These are phyloP conservation scores for Cerastis leucographa DNA, from an alignment of 2,888 invertebrate genomes.

Conservation along the genomic window DNA sequence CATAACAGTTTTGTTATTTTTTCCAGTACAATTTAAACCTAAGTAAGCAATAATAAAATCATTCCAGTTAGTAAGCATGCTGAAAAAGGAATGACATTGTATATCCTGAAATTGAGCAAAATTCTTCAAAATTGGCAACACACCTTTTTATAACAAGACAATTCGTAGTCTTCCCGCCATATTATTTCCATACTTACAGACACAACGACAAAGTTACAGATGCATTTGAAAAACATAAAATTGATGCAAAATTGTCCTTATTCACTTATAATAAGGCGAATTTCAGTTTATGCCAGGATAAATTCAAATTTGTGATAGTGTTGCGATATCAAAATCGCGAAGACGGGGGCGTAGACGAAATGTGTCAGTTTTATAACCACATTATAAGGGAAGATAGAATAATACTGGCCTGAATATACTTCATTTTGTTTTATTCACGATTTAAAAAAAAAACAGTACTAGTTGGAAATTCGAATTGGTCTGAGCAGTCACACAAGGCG, in stretches of 20 bases:
- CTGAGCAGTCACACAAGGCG: not conserved
- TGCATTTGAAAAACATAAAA: constrained; percentile 1
- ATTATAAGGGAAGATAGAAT: constrained; percentile 76
- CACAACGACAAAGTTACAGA: constrained; percentile 44
- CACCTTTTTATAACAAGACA: constrained; percentile 82
- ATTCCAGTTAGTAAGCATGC: not conserved
- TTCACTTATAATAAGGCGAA: not conserved
- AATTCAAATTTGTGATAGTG: constrained; percentile 40
- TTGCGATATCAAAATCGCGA: constrained; percentile 79
- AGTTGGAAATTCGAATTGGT: not conserved
- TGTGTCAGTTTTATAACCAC: constrained; percentile 84
- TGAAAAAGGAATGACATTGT: not conserved
- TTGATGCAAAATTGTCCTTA: constrained; percentile 12
- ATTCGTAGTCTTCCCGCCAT: constrained; percentile 88
- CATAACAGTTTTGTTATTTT: not conserved
- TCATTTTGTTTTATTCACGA: constrained; percentile 61
- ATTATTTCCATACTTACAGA: constrained; percentile 86
- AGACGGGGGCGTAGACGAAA: constrained; percentile 79
- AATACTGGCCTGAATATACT: constrained; percentile 74
- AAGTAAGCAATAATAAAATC: not conserved
- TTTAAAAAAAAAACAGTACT: not conserved
- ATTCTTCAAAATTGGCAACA: constrained; percentile 49
- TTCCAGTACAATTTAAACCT: not conserved
- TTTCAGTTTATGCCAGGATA: constrained; percentile 26
- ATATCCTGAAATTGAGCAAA: constrained; percentile 13